Base-by-base conservation (phyloP, 1,140 invertebrate species). In the Penaeus indicus region DNA sequence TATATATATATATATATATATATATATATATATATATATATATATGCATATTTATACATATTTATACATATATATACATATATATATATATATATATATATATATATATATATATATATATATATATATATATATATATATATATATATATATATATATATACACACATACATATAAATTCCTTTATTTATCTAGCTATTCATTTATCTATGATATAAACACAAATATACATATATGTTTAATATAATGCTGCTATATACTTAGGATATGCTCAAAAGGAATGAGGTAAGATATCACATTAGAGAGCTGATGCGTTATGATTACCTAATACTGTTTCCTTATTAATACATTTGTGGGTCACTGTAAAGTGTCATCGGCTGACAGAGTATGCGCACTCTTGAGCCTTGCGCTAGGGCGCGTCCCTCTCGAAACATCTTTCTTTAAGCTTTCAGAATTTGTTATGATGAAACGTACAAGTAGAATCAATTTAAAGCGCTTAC, bases 211-310 rank as follows among this genome's bases (percentile, higher is more conserved):
- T 18, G 25, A 75, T 75, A 75, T 75, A 75, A 32, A 75, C n/a
- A 75, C 38, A 75, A 32, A 25, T 75, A 75, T 75, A 75, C 38
- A 75, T 75, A 75, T 75, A 75, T 62, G 61, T 63, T 62, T 64
- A 63, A 25, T 62, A 27, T 61, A 25, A 62, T 63, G 16, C 22
- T 25, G n/a, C 63, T 63, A 63, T 38, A 83, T 19, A 32, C 25
- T 16, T 83, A 63, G 10, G 25, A 62, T 83, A 83, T 63, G 63
- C 38, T 25, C 38, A 63, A 75, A 19, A 32, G 72, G 72, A 75
- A 75, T 75, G 72, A 75, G 72, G 72, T 75, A 75, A 75, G 72
- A 75, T 75, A 75, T 75, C 72, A 75, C 72, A 75, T 75, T 75
- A 75, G 72, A 75, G 16, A 38, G 72, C 27, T 75, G 72, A 32